Base-by-base conservation (phyloP, 2,888 invertebrate species). In the Drosophila stalkeri region DNA sequence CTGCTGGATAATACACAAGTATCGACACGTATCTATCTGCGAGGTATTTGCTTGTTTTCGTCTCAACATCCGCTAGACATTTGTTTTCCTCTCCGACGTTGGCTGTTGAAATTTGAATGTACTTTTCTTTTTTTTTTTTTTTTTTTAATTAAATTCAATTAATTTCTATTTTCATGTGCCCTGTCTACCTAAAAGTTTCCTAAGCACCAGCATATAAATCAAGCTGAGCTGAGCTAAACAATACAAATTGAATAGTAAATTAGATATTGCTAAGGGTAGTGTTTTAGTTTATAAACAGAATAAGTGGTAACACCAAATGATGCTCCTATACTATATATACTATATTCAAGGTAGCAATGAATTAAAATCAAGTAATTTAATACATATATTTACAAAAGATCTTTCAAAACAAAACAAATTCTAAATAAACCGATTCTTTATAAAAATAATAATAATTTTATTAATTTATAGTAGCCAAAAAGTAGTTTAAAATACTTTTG, bases 31-130 rank as follows among this genome's bases (percentile, higher is more conserved):
- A 56, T 47, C 27, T 46, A 11, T 69, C 41, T 47, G 44, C 18
- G 31, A 39, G 33, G 49, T 37, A 47, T 66, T 65, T 44, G 20
- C 56, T 61, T 33, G 70, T 65, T 71, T 80, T 71, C 23, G 64
- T 62, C 64, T 64, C 56, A 43, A 60, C 77, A 81, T 77, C 77
- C 77, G 77, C 59, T 46, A 41, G 37, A 64, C 59, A 41, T 33
- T 33, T 16, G 61, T 51, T 72, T 66, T 49, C 35, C 57, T 43
- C 62, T 52, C 27, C 51, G 9, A 52, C 11, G 56, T 62, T 75
- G 18, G 23, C 37, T 69, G 55, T 52, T 52, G 56, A 65, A 70
- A 70, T 46, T 57, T 51, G 49, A 55, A 70, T 37, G 39, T 31
- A 37, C 37, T 37, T 70, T 56, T 60, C 64, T 67, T 67, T 79